Base-by-base conservation (phyloP, 1,140 invertebrate species). In the Drosophila paulistorum region DNA sequence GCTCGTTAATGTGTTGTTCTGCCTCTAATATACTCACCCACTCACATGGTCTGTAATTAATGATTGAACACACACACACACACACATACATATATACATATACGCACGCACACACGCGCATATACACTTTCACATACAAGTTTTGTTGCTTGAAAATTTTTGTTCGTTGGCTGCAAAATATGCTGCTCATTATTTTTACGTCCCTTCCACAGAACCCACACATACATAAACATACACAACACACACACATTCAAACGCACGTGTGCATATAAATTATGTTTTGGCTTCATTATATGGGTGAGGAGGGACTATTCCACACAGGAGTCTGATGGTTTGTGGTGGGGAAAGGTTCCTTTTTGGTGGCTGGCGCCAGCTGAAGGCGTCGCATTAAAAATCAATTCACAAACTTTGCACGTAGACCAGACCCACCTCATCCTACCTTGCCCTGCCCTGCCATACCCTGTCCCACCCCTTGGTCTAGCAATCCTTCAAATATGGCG, bases 341-440 rank as follows among this genome's bases (percentile, higher is more conserved):
- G n/a, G 41, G n/a, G 17, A 20, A 30, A 23, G 45, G 17, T 11
- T 51, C 17, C 45, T 23, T 51, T 51, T 51, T 51, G 45, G 45
- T 30, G 39, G 59, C 59, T 68, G 74, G 68, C 73, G 64, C 65
- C 74, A 63, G 59, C 72, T 76, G 63, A 71, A 65, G 72, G 64
- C 73, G 68, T 66, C 83, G 69, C 83, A 87, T 87, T 89, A 87
- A 87, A 89, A 87, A 87, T 87, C 83, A 87, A 83, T 87, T 87
- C 79, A 72, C 76, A 61, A 74, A 85, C 82, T 85, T 85, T 73
- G 82, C 82, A 85, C 78, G 81, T 85, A 75, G 63, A 68, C 66
- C 42, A 67, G 14, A 37, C 23, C 10, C 67, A 65, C 68, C 45
- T 17, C 17, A 20, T 17, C 10, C 37, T 11, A 2, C 20, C 20